Evolutionary conservation across 1,140 invertebrate species (phyloP), one percentile per base, ranked within the genome.

Genomic region (Drosophila paulistorum): DNA sequence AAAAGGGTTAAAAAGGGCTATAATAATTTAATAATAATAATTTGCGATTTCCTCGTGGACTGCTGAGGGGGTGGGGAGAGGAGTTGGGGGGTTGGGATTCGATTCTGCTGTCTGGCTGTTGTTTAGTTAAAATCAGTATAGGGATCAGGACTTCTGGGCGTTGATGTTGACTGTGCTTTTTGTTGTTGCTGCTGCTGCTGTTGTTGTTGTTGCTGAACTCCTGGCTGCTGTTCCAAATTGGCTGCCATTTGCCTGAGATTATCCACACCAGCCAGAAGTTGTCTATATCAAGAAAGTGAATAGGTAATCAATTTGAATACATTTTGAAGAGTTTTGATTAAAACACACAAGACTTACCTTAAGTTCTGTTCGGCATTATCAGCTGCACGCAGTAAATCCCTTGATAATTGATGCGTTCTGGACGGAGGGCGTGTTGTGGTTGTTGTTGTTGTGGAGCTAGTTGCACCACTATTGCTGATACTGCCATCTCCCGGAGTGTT

Each of bases 191-290:
- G 54, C 6, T 33, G 72, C 10, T 11, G 61, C 64, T 51, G 14
- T 23, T 7, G 76, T 11, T 39, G 75, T 60, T 20, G 45, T 23
- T 75, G 30, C 30, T 30, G 35, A 30, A 30, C 30, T 30, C 30
- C 35, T 37, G 75, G 35, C 60, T 10, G 45, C 7, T 75, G 87
- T 17, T 91, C 90, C 17, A 91, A 68, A 59, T 77, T 86, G 10
- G 90, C 84, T 2, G 90, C 90, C 79, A 95, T 93, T 68, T 94
- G 92, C 73, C 94, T 92, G 42, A 95, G 90, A 92, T 95, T 95
- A 71, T 94, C 94, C 23, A 95, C 95, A 35, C 95, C 95, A 42
- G 93, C 93, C 79, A 95, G 92, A 39, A 95, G 74, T 93, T 95
- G 94, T 75, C 95, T 95, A 73, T 39, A 17, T 23, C 45, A 20